Base-by-base conservation (phyloP, 2,797 vertebrate species). In the Iguana delicatissima region DNA sequence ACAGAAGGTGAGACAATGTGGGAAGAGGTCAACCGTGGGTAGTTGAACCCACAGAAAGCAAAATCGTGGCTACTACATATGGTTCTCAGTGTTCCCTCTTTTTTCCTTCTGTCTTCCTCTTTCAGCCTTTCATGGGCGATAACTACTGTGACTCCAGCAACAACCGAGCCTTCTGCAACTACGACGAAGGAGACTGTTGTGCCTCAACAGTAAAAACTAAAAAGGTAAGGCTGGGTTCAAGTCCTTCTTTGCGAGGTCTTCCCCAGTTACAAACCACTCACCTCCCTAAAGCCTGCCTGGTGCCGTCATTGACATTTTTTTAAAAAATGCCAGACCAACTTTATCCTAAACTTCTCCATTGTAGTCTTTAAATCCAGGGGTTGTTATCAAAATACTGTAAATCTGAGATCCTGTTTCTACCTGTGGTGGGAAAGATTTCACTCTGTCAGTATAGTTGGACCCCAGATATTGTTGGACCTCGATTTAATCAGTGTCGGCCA, bases 131-230 rank as follows among this genome's bases (percentile, higher is more conserved):
- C 96, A 99, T 98, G 97, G 98, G 99, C 95, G 99, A 99, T 97
- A 99, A 98, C 97, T 99, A 99, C 97, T 99, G 99, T 96, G 99
- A 99, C 92, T 97, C 98, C 86, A 97, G 98, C 96, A 99, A 99
- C 97, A 99, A 99, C 96, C 97, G 99, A 97, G 99, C 99, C 94
- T 99, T 99, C 97, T 99, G 99, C 95, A 98, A 98, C 97, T 99
- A 99, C 0, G 99, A 99, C 9, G 99, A 99, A 88, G 99, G 99
- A 81, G 99, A 99, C 93, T 99, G 99, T 97, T 99, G 99, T 5
- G 97, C 98, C 90, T 99, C 99, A 86, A 99, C 99, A 12, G 99
- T 99, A 96, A 99, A 99, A 97, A 99, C 98, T 92, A 99, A 99
- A 97, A 99, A 98, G 98, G 99, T 99, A 95, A 95, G 97, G 14